phyloP scores from a whole-genome alignment of 1,140 invertebrate genomes.

The Cotesia glomerata region DNA sequence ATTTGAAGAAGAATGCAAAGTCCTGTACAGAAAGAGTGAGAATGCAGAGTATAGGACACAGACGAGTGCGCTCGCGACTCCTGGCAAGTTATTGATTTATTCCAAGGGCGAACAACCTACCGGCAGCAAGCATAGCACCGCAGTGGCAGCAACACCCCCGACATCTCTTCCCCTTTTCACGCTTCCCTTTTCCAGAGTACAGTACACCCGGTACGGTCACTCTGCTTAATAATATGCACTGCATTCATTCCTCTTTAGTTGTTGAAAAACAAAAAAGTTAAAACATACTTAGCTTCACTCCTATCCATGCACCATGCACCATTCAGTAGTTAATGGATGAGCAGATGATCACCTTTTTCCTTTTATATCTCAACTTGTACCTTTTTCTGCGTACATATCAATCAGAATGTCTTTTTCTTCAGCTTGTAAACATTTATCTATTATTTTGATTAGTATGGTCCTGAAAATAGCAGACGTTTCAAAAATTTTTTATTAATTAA shows the following conservation, averaged over 20 bases:
- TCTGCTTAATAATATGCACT: slow-evolving; percentile 13
- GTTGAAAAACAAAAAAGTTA: not conserved
- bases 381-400: not conserved
- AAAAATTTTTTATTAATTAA: too few relatives aligned
- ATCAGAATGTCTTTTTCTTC: not conserved
- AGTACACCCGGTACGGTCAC: not conserved
- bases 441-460: too few relatives aligned
- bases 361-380: not conserved
- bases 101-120: slow-evolving; percentile 43
- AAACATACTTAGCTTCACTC: not conserved
- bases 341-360: not conserved
- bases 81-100: slow-evolving; percentile 51
- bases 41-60: too few relatives aligned
- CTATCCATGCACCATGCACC: too few relatives aligned
- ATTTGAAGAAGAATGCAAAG: too few relatives aligned
- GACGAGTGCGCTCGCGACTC: not conserved
- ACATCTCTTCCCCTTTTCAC: slow-evolving; percentile 1
- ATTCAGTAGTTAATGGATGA: not conserved
- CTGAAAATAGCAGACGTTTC: too few relatives aligned
- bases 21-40: too few relatives aligned
- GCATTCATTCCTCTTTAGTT: slow-evolving; percentile 8
- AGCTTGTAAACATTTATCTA: slow-evolving; percentile 7
- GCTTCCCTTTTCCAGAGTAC: not conserved
- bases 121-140: slow-evolving; percentile 3
- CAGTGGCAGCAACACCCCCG: slow-evolving; percentile 7